A percentile compares a stretch with the other conserved stretches of the same genome.
phyloP scores from a whole-genome alignment of 2,888 invertebrate species.

The Lycia hirtaria region DNA sequence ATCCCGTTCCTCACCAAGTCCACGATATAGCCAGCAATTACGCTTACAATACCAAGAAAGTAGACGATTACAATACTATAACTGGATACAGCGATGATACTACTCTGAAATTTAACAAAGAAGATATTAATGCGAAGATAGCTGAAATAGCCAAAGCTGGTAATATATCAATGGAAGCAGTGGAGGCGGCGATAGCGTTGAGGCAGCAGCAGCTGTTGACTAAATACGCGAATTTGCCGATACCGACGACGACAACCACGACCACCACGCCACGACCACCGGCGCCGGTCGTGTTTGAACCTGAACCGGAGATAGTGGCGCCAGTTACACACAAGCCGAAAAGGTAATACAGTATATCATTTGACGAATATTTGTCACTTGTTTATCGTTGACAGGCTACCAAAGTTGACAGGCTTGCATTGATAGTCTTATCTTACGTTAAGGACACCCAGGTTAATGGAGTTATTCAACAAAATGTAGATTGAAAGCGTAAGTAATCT shows the following conservation, averaged over 20 bases:
- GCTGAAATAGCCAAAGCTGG: constrained; percentile 88
- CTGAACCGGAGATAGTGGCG: constrained; percentile 72
- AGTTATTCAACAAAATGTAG: too few species aligned
- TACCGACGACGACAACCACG: constrained; percentile 78
- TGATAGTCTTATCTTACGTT: too few species aligned
- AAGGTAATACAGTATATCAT: constrained; percentile 54
- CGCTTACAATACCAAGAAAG: constrained; percentile 76
- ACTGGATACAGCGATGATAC: constrained; percentile 78
- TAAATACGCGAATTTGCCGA: constrained; percentile 81
- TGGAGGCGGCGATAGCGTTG: constrained; percentile 90
- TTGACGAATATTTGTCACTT: neutral
- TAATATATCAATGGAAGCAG: constrained; percentile 91
- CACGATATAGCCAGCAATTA: constrained; percentile 69
- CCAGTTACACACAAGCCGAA: constrained; percentile 69
- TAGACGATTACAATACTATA: constrained; percentile 80
- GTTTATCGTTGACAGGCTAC: neutral
- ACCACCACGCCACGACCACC: constrained; percentile 57
- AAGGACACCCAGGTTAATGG: too few species aligned
- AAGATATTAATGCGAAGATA: constrained; percentile 79
- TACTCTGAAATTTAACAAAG: constrained; percentile 70
- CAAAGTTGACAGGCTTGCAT: too few species aligned
- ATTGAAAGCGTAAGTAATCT: too few species aligned
- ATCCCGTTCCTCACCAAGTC: constrained; percentile 78
- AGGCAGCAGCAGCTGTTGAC: constrained; percentile 89
- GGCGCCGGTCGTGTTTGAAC: constrained; percentile 64